Evolutionary conservation across 2,888 invertebrate genomes (phyloP).

Genomic region (Agriopis leucophaearia): DNA sequence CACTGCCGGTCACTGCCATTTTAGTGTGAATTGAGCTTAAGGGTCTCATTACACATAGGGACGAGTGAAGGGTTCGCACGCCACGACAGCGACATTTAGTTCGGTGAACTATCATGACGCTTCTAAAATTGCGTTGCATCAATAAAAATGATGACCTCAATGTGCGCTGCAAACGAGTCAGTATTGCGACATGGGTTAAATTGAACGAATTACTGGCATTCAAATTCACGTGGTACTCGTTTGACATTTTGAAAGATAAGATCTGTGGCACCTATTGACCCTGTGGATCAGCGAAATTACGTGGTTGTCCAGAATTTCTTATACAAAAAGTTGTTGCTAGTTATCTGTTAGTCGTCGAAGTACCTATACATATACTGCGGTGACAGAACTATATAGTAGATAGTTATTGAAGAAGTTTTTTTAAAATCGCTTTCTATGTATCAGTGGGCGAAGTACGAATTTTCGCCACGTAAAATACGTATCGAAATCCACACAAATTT

Average conservation of each 20-base stretch:
- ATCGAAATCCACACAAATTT: too few relatives aligned
- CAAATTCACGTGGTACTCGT: slow-evolving; percentile 56
- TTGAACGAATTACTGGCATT: slow-evolving; percentile 59
- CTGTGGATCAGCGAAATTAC: slow-evolving; percentile 43
- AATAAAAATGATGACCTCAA: slow-evolving; percentile 67
- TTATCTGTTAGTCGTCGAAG: too few relatives aligned
- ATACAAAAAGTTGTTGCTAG: not conserved
- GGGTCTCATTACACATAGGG: slow-evolving; percentile 37
- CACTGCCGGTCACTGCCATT: not conserved
- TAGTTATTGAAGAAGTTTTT: too few relatives aligned
- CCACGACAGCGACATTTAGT: slow-evolving; percentile 55
- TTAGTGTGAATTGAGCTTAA: not conserved
- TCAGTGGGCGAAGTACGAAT: too few relatives aligned
- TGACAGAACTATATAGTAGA: too few relatives aligned
- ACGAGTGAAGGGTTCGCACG: slow-evolving; percentile 52
- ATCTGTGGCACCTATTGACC: slow-evolving; percentile 67
- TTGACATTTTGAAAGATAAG: slow-evolving; percentile 69
- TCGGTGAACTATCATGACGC: slow-evolving; percentile 58
- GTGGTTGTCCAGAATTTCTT: slow-evolving; percentile 18
- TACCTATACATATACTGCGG: too few relatives aligned
- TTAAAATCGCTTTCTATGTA: too few relatives aligned
- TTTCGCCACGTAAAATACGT: too few relatives aligned
- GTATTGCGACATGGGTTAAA: slow-evolving; percentile 59
- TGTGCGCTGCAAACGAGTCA: slow-evolving; percentile 51
- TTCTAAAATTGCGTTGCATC: slow-evolving; percentile 58